phyloP scores from a whole-genome alignment of 2,113 vertebrate species.

The Oncorhynchus gorbuscha region DNA sequence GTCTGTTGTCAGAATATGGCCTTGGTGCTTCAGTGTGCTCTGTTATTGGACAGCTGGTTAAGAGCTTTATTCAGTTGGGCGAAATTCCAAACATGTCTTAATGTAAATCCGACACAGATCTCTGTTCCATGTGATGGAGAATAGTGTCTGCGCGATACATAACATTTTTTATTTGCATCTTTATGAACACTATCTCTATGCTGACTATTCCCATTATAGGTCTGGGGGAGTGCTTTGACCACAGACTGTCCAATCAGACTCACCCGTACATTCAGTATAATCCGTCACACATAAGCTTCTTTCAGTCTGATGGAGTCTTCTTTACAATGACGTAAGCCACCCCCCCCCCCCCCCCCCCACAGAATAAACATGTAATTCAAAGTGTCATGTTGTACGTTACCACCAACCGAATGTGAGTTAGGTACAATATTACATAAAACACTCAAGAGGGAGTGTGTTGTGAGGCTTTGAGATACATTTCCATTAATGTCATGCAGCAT shows the following conservation, averaged over 20 bases:
- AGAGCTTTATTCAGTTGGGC: background rate
- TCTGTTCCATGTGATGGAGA: background rate
- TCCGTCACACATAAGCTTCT: background rate
- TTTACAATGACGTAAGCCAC: conserved; percentile 45
- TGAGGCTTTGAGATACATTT: conserved; percentile 61
- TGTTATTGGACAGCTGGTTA: conserved; percentile 15
- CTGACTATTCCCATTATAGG: background rate
- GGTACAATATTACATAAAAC: conserved; percentile 74
- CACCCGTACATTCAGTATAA: background rate
- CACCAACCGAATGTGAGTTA: conserved; percentile 63
- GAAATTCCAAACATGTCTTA: background rate
- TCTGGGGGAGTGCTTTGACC: background rate
- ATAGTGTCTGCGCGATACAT: background rate
- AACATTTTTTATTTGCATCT: background rate
- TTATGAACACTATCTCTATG: background rate
- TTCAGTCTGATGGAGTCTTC: conserved; percentile 25
- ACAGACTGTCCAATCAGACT: background rate
- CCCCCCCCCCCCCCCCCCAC: conserved; percentile 41
- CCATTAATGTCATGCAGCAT: conserved; percentile 27
- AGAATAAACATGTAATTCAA: conserved; percentile 62
- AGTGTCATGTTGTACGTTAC: conserved; percentile 63
- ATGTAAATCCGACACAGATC: background rate
- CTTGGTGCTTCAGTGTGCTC: background rate
- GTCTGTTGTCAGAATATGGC: conserved; percentile 23
- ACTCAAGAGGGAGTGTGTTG: background rate